Percentiles rank a stretch among this genome's conserved stretches.
Conservation (phyloP, 2,797 vertebrate genomes). For the Sphenodon punctatus region DNA sequence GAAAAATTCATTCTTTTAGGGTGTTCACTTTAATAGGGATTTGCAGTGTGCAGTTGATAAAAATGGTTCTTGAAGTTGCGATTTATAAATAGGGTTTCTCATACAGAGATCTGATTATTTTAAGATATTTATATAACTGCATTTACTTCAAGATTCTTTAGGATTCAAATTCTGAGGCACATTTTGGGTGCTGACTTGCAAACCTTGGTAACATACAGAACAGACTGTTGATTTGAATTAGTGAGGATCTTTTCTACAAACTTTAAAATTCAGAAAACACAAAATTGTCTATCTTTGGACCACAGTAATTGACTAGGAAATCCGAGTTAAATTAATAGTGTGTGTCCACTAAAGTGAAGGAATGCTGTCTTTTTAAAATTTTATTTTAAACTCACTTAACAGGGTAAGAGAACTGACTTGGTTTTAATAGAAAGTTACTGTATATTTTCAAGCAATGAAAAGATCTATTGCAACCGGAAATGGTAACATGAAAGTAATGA, state of each 20-base stretch:
- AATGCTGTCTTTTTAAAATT: no score
- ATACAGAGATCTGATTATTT: no score
- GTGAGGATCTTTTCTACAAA: neutral
- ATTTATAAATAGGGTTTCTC: no score
- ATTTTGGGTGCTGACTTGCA: neutral
- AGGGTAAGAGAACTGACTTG: conserved; percentile 50
- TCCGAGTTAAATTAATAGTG: no score
- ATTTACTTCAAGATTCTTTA: neutral
- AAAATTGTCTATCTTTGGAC: neutral
- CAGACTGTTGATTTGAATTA: neutral
- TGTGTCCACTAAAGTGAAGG: no score
- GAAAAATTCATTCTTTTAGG: no score
- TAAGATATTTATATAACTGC: neutral
- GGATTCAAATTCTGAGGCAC: neutral
- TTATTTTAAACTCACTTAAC: no score
- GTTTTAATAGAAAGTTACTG: conserved; percentile 36
- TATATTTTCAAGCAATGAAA: conserved; percentile 31
- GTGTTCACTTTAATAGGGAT: no score
- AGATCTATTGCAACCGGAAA: conserved; percentile 68
- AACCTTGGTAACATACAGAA: neutral
- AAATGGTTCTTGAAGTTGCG: no score
- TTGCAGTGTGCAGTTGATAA: no score
- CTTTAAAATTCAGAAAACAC: neutral
- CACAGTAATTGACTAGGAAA: neutral
- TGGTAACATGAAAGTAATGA: conserved; percentile 59